Evolutionary conservation across 2,113 vertebrate genomes (phyloP).

Genomic region (Hemibagrus wyckioides): DNA sequence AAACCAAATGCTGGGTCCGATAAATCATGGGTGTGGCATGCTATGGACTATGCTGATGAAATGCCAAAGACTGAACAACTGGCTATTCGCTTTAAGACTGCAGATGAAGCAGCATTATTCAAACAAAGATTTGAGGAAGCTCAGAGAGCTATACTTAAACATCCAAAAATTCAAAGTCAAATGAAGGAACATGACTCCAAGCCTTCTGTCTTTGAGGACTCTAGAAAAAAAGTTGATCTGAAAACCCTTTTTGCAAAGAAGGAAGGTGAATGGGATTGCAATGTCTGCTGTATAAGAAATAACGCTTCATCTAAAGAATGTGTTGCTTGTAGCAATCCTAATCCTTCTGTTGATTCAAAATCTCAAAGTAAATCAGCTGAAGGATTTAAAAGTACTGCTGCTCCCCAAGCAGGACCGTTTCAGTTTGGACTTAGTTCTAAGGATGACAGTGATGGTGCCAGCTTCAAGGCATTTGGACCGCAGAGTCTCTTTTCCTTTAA

Average conservation of each 20-base stretch:
- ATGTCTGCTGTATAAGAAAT: constrained; percentile 79
- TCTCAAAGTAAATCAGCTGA: constrained; percentile 47
- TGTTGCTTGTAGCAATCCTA: constrained; percentile 73
- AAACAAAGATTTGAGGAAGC: constrained; percentile 92
- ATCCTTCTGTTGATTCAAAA: constrained; percentile 62
- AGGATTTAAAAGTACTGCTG: constrained; percentile 59
- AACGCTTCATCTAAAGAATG: constrained; percentile 69
- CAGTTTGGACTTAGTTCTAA: constrained; percentile 72
- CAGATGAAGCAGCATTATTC: constrained; percentile 91
- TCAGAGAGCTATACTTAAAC: constrained; percentile 72
- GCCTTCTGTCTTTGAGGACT: constrained; percentile 25
- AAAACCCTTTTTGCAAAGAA: constrained; percentile 77
- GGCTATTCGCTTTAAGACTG: constrained; percentile 95
- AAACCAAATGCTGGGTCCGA: constrained; percentile 90
- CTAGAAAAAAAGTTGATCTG: constrained; percentile 55
- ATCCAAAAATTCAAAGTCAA: constrained; percentile 52
- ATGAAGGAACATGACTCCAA: constrained; percentile 52
- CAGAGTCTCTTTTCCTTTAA: constrained; percentile 70
- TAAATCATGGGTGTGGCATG: constrained; percentile 96
- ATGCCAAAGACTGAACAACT: constrained; percentile 89
- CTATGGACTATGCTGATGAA: constrained; percentile 95
- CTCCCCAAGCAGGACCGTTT: constrained; percentile 45
- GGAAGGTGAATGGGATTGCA: constrained; percentile 84
- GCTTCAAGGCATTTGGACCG: constrained; percentile 65
- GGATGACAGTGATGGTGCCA: constrained; percentile 42